Percentiles rank a stretch among this genome's conserved stretches.
These are phyloP conservation scores for Cephus pulcher DNA, from an alignment of 2,888 invertebrate genomes.

Conservation along the genomic window DNA sequence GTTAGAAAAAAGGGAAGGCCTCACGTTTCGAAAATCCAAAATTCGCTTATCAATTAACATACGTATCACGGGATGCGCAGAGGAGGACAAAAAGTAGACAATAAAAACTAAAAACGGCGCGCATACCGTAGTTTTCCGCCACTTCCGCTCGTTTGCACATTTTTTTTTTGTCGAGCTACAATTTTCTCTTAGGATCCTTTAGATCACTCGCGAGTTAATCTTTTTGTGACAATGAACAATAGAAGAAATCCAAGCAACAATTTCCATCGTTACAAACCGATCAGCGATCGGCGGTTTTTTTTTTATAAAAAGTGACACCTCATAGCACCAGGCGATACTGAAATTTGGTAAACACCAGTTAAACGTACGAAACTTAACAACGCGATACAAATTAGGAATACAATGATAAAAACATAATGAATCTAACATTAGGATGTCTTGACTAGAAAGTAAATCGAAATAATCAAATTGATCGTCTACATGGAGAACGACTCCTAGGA, in stretches of 20 bases:
- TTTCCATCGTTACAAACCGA: background rate
- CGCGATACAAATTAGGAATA: constrained; percentile 21
- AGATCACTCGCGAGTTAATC: background rate
- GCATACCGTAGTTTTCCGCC: background rate
- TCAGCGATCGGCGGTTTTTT: background rate
- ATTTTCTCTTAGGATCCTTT: background rate
- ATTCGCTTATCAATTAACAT: constrained; percentile 9
- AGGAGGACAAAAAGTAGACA: background rate
- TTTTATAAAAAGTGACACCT: background rate
- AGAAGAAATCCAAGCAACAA: background rate
- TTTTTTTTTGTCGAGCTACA: background rate
- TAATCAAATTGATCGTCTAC: background rate
- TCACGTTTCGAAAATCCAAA: constrained; percentile 22
- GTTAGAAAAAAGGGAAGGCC: constrained; percentile 37
- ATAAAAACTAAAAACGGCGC: background rate
- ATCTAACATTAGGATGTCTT: constrained; percentile 26
- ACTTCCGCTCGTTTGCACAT: background rate
- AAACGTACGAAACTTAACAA: constrained; percentile 49
- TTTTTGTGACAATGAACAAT: background rate
- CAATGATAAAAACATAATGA: constrained; percentile 28
- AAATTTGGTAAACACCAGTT: constrained; percentile 33
- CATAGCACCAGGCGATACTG: background rate
- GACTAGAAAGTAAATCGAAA: constrained; percentile 35
- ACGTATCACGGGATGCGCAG: background rate
- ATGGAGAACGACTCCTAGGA: background rate